phyloP scores from a whole-genome alignment of 2,888 invertebrate genomes.

The Caenorhabditis uteleia region DNA sequence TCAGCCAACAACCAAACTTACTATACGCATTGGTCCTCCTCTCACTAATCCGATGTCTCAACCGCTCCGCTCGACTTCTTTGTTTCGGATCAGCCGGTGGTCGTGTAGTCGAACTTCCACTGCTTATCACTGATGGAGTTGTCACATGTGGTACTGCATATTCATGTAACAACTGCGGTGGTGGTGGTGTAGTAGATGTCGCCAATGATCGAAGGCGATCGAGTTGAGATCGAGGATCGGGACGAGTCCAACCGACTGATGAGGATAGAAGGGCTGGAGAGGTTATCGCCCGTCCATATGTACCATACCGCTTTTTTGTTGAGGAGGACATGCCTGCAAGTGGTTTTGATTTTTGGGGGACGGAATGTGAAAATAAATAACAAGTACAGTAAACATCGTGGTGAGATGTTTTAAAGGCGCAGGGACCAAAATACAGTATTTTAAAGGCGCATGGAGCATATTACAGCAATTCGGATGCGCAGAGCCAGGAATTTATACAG shows the following conservation, averaged over 20 bases:
- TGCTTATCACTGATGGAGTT: constrained; percentile 1
- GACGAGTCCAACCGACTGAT: constrained; percentile 42
- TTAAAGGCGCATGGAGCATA: neutral
- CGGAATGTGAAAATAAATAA: too few relatives aligned
- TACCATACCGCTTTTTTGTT: constrained; percentile 33
- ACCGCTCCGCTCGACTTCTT: constrained; percentile 31
- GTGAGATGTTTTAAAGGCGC: too few relatives aligned
- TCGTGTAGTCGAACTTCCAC: constrained; percentile 8
- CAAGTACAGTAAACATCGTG: constrained; percentile 1
- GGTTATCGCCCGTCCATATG: constrained; percentile 44
- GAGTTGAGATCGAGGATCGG: constrained; percentile 23
- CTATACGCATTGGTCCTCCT: constrained; percentile 33
- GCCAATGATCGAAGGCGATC: constrained; percentile 21
- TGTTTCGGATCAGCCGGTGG: constrained; percentile 33
- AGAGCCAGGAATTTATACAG: too few relatives aligned
- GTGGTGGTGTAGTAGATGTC: constrained; percentile 15
- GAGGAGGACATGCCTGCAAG: too few relatives aligned
- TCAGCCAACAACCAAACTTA: constrained; percentile 4
- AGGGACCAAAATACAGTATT: neutral
- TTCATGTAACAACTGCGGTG: too few relatives aligned
- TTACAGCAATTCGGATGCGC: too few relatives aligned
- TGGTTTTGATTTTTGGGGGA: too few relatives aligned
- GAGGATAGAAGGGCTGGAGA: constrained; percentile 48
- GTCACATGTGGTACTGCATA: constrained; percentile 23
- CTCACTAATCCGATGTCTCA: constrained; percentile 35